Evolutionary conservation across 2,888 invertebrate species (phyloP).

Genomic region (Polia nebulosa): DNA sequence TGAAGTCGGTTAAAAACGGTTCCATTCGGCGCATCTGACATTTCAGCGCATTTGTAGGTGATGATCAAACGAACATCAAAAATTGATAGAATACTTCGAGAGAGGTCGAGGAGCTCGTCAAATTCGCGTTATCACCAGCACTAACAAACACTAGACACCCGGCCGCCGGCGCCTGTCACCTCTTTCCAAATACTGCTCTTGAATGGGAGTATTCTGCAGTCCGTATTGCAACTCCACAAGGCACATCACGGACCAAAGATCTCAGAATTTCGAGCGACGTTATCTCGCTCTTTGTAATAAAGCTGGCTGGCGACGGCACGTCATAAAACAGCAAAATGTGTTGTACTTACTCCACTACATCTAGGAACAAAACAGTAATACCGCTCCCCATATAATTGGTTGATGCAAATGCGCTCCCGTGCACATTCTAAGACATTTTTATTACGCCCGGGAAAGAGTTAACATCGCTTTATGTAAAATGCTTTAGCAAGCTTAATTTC

Average conservation of each 20-base stretch:
- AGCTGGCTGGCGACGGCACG: constrained; percentile 68
- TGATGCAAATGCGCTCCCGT: constrained; percentile 77
- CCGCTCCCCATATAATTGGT: constrained; percentile 60
- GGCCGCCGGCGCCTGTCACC: constrained; percentile 28
- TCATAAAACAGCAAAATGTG: constrained; percentile 77
- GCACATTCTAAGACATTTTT: constrained; percentile 82
- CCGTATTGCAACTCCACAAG: constrained; percentile 67
- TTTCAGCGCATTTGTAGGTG: constrained; percentile 1
- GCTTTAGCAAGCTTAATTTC: constrained; percentile 71
- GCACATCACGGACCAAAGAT: constrained; percentile 52
- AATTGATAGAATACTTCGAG: constrained; percentile 66
- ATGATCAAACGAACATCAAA: constrained; percentile 57
- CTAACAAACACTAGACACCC: constrained; percentile 70
- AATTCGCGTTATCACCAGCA: constrained; percentile 80
- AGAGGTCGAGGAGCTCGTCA: constrained; percentile 76
- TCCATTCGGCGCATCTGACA: background rate
- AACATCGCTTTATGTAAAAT: constrained; percentile 82
- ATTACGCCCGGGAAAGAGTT: constrained; percentile 80
- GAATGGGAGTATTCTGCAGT: constrained; percentile 32
- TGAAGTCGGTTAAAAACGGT: too few species aligned
- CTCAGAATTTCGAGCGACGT: constrained; percentile 58
- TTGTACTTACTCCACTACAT: constrained; percentile 68
- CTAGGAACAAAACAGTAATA: constrained; percentile 43
- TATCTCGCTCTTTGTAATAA: constrained; percentile 72
- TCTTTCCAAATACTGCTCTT: constrained; percentile 54